phyloP scores from a whole-genome alignment of 30 jellyfish, hydroid and myxozoan genomes.

The Chrysaora quinquecirrha region DNA sequence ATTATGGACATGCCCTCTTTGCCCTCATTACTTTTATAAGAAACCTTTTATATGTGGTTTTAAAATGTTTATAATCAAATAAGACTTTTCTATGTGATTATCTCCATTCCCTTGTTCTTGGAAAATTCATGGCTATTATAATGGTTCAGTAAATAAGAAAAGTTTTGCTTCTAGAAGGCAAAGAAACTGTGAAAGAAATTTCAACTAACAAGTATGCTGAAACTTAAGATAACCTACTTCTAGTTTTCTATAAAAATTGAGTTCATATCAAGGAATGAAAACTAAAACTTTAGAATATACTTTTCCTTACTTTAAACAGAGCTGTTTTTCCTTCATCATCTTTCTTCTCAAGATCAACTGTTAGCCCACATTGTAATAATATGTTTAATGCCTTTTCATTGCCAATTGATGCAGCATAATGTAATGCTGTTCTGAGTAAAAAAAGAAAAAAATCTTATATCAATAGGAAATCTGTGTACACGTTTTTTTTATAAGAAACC shows the following conservation, averaged over 20 bases:
- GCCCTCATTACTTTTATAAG: background rate
- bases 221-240: background rate
- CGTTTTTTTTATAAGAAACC: too few species aligned
- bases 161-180: background rate
- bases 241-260: too few species aligned
- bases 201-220: background rate
- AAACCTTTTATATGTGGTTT: too few species aligned
- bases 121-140: too few species aligned
- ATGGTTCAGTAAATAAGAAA: too few species aligned
- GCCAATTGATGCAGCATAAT: slow-evolving; percentile 51
- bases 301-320: slow-evolving; percentile 40
- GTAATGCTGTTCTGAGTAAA: slow-evolving; percentile 43
- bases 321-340: slow-evolving; percentile 66
- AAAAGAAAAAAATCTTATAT: background rate
- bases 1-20: background rate
- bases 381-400: slow-evolving; percentile 24
- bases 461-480: too few species aligned
- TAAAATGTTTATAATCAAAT: too few species aligned
- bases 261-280: background rate
- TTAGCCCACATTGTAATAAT: slow-evolving; percentile 36
- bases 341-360: slow-evolving; percentile 15
- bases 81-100: too few species aligned
- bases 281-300: background rate
- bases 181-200: background rate
- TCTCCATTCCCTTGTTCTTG: too few species aligned